These are phyloP conservation scores for Harpegnathos saltator DNA, from an alignment of 1,140 invertebrate species.

Conservation along the genomic window DNA sequence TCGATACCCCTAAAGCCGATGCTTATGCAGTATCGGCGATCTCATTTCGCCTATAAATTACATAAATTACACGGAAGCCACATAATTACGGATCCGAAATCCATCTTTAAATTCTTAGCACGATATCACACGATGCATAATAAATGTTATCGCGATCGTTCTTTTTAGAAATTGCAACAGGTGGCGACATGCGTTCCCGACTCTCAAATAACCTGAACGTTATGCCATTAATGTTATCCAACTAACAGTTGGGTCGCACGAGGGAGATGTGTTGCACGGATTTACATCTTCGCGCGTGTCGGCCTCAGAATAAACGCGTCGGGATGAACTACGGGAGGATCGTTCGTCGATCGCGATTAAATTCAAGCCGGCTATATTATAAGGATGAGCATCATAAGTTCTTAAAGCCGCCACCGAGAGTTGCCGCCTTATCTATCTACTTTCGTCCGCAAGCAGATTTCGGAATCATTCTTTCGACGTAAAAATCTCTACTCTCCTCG, in stretches of 20 bases:
- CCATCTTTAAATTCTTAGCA: constrained; percentile 27
- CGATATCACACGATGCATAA: constrained; percentile 33
- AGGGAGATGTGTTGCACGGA: not conserved
- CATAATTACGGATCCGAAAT: constrained; percentile 26
- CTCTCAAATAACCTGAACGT: constrained; percentile 52
- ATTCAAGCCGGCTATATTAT: constrained; percentile 12
- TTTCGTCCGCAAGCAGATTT: constrained; percentile 31
- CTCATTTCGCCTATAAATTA: constrained; percentile 28
- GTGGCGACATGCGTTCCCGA: constrained; percentile 45
- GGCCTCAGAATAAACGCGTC: constrained; percentile 6
- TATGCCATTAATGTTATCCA: constrained; percentile 43
- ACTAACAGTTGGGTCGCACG: constrained; percentile 14
- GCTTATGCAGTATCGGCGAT: not conserved
- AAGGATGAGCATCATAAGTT: constrained; percentile 26
- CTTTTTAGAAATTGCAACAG: constrained; percentile 63
- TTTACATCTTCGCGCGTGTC: not conserved
- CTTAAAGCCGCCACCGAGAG: constrained; percentile 24
- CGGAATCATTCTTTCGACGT: not conserved
- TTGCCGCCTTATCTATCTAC: constrained; percentile 10
- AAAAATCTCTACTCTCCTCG: not conserved
- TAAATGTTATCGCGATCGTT: constrained; percentile 58
- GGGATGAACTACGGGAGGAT: not conserved
- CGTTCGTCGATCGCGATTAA: constrained; percentile 18
- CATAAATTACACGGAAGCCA: constrained; percentile 11
- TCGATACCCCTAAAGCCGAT: constrained; percentile 7